Evolutionary conservation across 1,140 invertebrate genomes (phyloP).

Genomic region (Drosophila pseudoananassae): DNA sequence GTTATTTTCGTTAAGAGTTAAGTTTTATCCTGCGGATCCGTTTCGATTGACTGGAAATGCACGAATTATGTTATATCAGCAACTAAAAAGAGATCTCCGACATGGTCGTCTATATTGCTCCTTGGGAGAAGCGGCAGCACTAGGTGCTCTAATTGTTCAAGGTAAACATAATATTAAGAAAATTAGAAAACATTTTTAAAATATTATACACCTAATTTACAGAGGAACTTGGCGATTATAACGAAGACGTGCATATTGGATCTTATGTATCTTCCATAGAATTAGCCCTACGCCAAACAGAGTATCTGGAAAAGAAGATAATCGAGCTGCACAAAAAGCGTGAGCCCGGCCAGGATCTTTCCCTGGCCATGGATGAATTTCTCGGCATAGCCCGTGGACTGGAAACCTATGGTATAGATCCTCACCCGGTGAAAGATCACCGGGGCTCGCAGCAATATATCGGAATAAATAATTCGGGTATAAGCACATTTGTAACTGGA

Average conservation of each 20-base stretch:
- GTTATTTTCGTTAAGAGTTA: slow-evolving; percentile 95
- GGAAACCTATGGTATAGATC: slow-evolving; percentile 98
- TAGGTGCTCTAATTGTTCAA: slow-evolving; percentile 97
- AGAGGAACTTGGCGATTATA: slow-evolving; percentile 98
- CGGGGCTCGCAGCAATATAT: slow-evolving; percentile 92
- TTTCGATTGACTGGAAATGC: slow-evolving; percentile 85
- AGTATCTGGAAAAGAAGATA: slow-evolving; percentile 94
- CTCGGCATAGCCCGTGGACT: slow-evolving; percentile 89
- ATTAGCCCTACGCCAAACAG: slow-evolving; percentile 95
- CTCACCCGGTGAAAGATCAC: slow-evolving; percentile 96
- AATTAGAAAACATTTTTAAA: neutral
- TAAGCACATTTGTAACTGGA: slow-evolving; percentile 97
- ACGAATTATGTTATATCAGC: slow-evolving; percentile 89
- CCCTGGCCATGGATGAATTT: slow-evolving; percentile 76
- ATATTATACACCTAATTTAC: neutral
- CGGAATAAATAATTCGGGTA: slow-evolving; percentile 97
- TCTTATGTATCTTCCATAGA: slow-evolving; percentile 97
- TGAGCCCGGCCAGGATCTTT: slow-evolving; percentile 67
- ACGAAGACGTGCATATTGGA: slow-evolving; percentile 93
- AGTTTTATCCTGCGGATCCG: slow-evolving; percentile 97
- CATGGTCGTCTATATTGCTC: slow-evolving; percentile 97
- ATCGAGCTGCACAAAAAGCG: slow-evolving; percentile 94
- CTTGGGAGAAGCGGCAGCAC: slow-evolving; percentile 92
- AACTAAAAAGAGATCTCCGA: slow-evolving; percentile 96
- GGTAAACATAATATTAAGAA: slow-evolving; percentile 85